phyloP scores from a whole-genome alignment of 2,797 vertebrate genomes.

The Oryzias dopingdopingensis region DNA sequence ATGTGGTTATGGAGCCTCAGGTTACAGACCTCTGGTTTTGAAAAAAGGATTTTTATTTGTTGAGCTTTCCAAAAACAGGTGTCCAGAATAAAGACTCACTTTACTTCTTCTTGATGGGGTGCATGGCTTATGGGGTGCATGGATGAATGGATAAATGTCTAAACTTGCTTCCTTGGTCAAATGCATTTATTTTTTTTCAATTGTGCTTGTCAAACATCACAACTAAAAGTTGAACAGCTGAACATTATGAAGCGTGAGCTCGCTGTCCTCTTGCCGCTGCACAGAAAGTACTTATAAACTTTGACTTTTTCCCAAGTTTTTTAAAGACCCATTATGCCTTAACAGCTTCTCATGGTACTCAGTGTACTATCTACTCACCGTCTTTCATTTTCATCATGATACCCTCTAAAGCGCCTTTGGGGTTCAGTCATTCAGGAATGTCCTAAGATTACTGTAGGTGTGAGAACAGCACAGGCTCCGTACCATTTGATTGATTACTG shows the following conservation, averaged over 20 bases:
- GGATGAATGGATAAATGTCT: background rate
- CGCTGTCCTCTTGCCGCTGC: slow-evolving; percentile 12
- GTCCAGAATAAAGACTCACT: background rate
- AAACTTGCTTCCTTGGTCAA: background rate
- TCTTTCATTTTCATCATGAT: slow-evolving; percentile 11
- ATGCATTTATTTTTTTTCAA: too few species aligned
- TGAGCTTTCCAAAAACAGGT: too few species aligned
- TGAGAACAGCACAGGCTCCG: slow-evolving; percentile 7
- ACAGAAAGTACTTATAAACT: slow-evolving; percentile 40
- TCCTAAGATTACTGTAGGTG: slow-evolving; percentile 2
- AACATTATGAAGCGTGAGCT: slow-evolving; percentile 56
- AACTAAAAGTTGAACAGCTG: slow-evolving; percentile 10
- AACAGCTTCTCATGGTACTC: slow-evolving; percentile 17
- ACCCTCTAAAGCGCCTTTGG: slow-evolving; percentile 32
- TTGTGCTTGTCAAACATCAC: too few species aligned
- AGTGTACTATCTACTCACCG: slow-evolving; percentile 9
- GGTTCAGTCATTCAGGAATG: slow-evolving; percentile 24
- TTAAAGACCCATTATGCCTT: slow-evolving; percentile 18
- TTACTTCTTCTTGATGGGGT: slow-evolving; percentile 3
- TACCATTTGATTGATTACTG: slow-evolving; percentile 16
- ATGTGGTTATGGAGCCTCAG: too few species aligned
- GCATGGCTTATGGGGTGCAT: slow-evolving; percentile 5
- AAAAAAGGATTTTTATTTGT: too few species aligned
- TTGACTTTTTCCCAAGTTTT: slow-evolving; percentile 34
- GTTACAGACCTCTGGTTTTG: too few species aligned